Evolutionary conservation across 1,140 invertebrate genomes (phyloP).

Genomic region (Macrostomum lignano): DNA sequence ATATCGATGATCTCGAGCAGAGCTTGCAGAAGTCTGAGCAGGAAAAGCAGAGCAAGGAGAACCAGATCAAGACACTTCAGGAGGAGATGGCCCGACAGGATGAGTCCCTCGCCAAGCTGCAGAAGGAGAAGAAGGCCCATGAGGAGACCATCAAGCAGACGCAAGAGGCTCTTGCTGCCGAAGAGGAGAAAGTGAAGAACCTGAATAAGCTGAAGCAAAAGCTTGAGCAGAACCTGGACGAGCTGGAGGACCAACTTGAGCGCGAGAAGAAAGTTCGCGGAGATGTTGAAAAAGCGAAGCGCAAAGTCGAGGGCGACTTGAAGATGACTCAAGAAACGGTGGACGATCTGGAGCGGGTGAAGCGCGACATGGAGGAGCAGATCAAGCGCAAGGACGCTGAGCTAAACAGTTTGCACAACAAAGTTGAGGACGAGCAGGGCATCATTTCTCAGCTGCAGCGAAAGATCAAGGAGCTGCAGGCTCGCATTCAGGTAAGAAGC

Average conservation of each 20-base stretch:
- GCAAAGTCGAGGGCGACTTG: constrained; percentile 70
- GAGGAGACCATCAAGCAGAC: constrained; percentile 82
- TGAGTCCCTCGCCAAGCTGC: constrained; percentile 91
- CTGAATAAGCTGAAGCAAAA: constrained; percentile 93
- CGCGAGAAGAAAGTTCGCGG: constrained; percentile 89
- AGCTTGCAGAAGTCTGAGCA: constrained; percentile 49
- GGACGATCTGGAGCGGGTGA: constrained; percentile 77
- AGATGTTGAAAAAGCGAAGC: constrained; percentile 83
- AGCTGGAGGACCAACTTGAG: constrained; percentile 40
- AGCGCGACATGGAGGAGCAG: constrained; percentile 77
- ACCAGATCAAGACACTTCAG: constrained; percentile 92
- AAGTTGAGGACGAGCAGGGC: constrained; percentile 87
- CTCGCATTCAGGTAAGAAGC: too few relatives aligned
- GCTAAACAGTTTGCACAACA: constrained; percentile 63
- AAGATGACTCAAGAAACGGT: constrained; percentile 74
- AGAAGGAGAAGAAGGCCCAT: constrained; percentile 91
- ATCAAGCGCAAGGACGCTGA: constrained; percentile 59
- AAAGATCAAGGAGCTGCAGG: constrained; percentile 93
- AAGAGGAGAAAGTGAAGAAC: constrained; percentile 97
- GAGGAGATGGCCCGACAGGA: constrained; percentile 80
- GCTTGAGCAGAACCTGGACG: constrained; percentile 73
- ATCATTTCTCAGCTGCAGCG: constrained; percentile 74
- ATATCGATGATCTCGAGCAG: constrained; percentile 74
- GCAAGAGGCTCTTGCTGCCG: constrained; percentile 69
- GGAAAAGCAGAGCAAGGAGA: constrained; percentile 88